Evolutionary conservation across 23 tunicate genomes (phyloP), one percentile per base, ranked within the genome.

Genomic region (Diplosoma virens): DNA sequence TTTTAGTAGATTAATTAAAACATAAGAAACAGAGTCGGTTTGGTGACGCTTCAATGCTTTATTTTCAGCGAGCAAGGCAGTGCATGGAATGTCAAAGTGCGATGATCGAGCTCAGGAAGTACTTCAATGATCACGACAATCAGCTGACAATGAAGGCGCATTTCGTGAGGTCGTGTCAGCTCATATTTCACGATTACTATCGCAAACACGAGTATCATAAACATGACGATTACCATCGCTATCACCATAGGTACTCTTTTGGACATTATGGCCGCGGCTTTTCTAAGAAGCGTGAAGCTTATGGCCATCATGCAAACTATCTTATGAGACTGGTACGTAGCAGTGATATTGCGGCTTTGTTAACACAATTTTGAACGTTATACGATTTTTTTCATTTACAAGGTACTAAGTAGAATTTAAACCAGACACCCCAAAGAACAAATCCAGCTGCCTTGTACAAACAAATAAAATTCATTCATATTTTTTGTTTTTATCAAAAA

Each of bases 311-410:
- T 35, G 52, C 14, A 17, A 67, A 67, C 52, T 67, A 67, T 52
- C 74, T 67, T 27, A 25, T 67, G 74, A 67, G 74, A 67, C 36
- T 67, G 74, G 74, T 67, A 21, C 17, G 74, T 35, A n/a, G n/a
- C n/a, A n/a, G n/a, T n/a, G n/a, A n/a, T n/a, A n/a, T n/a, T n/a
- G n/a, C n/a, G n/a, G n/a, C n/a, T n/a, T n/a, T n/a, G n/a, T n/a
- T n/a, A n/a, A n/a, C n/a, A n/a, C n/a, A n/a, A n/a, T n/a, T n/a
- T n/a, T n/a, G n/a, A n/a, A n/a, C n/a, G n/a, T n/a, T n/a, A n/a
- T n/a, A n/a, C n/a, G n/a, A n/a, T n/a, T n/a, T n/a, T n/a, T n/a
- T n/a, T n/a, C n/a, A n/a, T n/a, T n/a, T n/a, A n/a, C n/a, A n/a
- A n/a, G n/a, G n/a, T n/a, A n/a, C n/a, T n/a, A n/a, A n/a, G n/a